phyloP scores from a whole-genome alignment of 53 echinoderm and acorn worm genomes.

The Crossaster papposus region DNA sequence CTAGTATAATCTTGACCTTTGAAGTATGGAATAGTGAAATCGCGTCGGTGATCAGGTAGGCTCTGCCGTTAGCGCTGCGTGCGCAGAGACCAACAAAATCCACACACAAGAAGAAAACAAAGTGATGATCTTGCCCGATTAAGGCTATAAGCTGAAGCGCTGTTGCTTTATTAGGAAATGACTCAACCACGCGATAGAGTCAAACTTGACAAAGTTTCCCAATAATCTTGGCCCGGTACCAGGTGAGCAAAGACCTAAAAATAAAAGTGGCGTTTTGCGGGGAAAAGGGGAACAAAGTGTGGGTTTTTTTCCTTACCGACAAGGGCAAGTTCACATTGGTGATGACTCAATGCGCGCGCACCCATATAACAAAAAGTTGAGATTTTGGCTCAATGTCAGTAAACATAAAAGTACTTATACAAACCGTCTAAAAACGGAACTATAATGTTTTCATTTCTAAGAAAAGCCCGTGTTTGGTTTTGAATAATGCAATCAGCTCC shows the following conservation, averaged over 20 bases:
- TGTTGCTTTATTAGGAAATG: background rate
- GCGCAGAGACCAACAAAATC: background rate
- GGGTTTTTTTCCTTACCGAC: background rate
- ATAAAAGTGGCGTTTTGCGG: conserved; percentile 23
- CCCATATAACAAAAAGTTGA: background rate
- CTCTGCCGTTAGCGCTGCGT: background rate
- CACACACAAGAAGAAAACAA: background rate
- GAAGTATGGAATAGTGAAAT: conserved; percentile 15
- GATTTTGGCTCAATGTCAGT: background rate
- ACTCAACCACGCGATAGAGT: too few species aligned
- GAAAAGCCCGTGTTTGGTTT: too few species aligned
- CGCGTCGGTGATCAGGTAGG: background rate
- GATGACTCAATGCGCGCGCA: background rate
- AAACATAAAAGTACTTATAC: background rate
- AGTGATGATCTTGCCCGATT: background rate
- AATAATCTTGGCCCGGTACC: background rate
- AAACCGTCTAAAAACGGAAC: too few species aligned
- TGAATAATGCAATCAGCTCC: too few species aligned
- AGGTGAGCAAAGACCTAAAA: background rate
- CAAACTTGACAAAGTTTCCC: background rate
- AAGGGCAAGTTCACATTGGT: conserved; percentile 1
- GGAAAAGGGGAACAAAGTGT: background rate
- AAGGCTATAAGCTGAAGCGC: background rate
- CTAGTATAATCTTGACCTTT: conserved; percentile 28
- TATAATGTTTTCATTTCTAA: too few species aligned